These are phyloP conservation scores for Thymelicus sylvestris DNA, from an alignment of 2,888 invertebrate genomes.

Conservation along the genomic window DNA sequence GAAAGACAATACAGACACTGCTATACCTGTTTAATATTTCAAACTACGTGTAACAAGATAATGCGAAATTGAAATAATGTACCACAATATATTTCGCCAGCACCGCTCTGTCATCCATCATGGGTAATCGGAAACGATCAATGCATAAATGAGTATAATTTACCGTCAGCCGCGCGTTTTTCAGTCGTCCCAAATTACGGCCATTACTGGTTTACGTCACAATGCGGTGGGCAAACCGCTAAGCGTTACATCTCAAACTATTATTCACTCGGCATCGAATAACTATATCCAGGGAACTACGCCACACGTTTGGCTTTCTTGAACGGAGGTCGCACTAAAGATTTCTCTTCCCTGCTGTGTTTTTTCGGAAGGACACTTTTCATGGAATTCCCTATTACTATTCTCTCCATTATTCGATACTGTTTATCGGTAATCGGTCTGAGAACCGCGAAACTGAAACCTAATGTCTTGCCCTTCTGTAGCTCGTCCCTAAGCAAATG, in stretches of 20 bases:
- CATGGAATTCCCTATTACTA: conserved; percentile 59
- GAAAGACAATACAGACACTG: conserved; percentile 10
- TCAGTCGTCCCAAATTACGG: conserved; percentile 72
- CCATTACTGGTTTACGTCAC: conserved; percentile 68
- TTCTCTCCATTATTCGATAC: conserved; percentile 70
- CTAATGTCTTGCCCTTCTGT: conserved; percentile 67
- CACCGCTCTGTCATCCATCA: conserved; percentile 64
- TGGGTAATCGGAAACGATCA: conserved; percentile 80
- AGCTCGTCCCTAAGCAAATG: conserved; percentile 63
- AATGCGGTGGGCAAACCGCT: conserved; percentile 65
- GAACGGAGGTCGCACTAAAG: conserved; percentile 53
- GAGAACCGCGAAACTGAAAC: conserved; percentile 67
- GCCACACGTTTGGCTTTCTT: conserved; percentile 61
- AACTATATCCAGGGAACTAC: conserved; percentile 14
- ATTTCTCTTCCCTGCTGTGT: conserved; percentile 61
- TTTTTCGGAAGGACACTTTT: conserved; percentile 60
- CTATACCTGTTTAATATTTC: conserved; percentile 31
- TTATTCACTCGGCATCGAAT: conserved; percentile 25
- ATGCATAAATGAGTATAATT: conserved; percentile 79
- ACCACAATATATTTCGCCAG: conserved; percentile 46
- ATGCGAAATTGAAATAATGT: conserved; percentile 35
- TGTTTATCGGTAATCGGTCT: conserved; percentile 68
- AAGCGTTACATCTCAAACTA: conserved; percentile 56
- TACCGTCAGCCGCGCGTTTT: conserved; percentile 70
- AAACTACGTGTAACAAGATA: conserved; percentile 26